Conservation (phyloP, 2,797 vertebrate species). For the Melanotaenia nigrans region DNA sequence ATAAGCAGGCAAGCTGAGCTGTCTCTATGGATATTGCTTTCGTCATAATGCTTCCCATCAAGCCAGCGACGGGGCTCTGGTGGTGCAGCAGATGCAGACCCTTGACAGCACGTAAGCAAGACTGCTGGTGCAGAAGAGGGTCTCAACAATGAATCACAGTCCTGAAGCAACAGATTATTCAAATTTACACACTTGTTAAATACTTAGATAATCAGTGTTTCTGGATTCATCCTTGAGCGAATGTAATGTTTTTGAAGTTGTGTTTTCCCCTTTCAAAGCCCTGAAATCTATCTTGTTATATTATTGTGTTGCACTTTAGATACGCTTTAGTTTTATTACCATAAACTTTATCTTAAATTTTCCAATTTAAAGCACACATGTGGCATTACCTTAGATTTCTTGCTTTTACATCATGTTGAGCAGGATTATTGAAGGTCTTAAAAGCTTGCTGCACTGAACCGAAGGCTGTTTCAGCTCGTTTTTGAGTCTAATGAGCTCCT, state of each 20-base stretch:
- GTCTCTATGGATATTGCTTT: conserved; percentile 84
- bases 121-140: conserved; percentile 44
- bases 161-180: conserved; percentile 27
- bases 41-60: conserved; percentile 73
- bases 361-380: background rate
- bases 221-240: background rate
- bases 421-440: conserved; percentile 5
- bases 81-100: conserved; percentile 58
- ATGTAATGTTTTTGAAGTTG: conserved; percentile 5
- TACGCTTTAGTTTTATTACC: conserved; percentile 11
- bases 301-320: background rate
- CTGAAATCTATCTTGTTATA: background rate
- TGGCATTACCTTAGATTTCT: background rate
- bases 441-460: conserved; percentile 25
- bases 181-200: conserved; percentile 8
- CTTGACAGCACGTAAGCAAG: conserved; percentile 57
- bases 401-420: conserved; percentile 8
- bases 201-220: conserved; percentile 23
- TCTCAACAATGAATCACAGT: conserved; percentile 42
- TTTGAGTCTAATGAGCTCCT: conserved; percentile 26
- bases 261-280: background rate
- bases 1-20: conserved; percentile 53
- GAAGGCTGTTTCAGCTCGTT: conserved; percentile 22
- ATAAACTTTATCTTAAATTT: conserved; percentile 30
- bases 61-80: conserved; percentile 58